Evolutionary conservation across 2,797 vertebrate species (phyloP).

Genomic region (Taeniopygia guttata): DNA sequence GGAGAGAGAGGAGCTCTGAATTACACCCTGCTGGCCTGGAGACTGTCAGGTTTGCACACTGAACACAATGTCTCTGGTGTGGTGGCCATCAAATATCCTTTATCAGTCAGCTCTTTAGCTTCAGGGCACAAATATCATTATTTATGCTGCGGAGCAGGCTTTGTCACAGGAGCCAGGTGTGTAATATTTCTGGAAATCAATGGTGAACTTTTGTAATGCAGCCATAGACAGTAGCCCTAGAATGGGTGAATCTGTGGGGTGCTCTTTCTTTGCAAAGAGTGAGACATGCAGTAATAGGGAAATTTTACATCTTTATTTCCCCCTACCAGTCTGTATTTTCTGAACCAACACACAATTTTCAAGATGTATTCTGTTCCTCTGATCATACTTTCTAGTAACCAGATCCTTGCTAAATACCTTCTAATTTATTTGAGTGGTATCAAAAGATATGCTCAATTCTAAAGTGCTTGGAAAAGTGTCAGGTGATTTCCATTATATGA

Average conservation of each 20-base stretch:
- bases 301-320: background rate
- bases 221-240: background rate
- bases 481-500: background rate
- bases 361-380: background rate
- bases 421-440: background rate
- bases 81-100: background rate
- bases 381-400: background rate
- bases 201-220: background rate
- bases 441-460: background rate
- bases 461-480: background rate
- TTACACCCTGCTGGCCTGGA: background rate
- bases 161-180: background rate
- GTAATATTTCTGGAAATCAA: background rate
- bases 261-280: background rate
- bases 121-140: background rate
- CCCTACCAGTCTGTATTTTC: background rate
- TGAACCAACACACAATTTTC: background rate
- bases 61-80: fast-evolving
- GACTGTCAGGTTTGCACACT: background rate
- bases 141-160: background rate
- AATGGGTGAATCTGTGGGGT: background rate
- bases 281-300: background rate
- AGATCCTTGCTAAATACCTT: background rate
- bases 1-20: background rate
- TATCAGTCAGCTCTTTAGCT: background rate